Evolutionary conservation across 1,140 invertebrate species (phyloP), one percentile per base, ranked within the genome.

Genomic region (Chironomus tepperi): DNA sequence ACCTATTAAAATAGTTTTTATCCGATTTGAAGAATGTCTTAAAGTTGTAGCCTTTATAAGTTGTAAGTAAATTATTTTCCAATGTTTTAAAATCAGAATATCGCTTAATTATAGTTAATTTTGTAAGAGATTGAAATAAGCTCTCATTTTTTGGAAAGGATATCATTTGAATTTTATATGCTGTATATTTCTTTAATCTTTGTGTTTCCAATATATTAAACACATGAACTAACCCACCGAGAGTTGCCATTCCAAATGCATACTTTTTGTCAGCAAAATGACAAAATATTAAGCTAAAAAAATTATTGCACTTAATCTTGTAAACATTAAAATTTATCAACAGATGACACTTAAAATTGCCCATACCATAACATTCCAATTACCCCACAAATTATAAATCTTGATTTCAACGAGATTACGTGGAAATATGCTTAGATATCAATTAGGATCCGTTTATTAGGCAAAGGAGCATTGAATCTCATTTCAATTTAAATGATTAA

Each of bases 31-130:
- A 70, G 65, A 19, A 70, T 21, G 3, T 18, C 18, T 70, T 70
- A 18, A 70, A 21, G 18, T 70, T 70, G 10, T 70, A 70, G 16
- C 19, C 9, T 16, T 70, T 70, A 19, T 70, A 70, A 70, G 18
- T 21, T 19, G 16, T 70, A 21, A 18, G 16, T 19, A 70, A 19
- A 19, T 21, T 16, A 70, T 70, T 70, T 21, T 70, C 65, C 7
- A 70, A 12, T 16, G 3, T 70, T 10, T 70, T 70, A 70, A 70
- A 70, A 70, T 70, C 65, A 7, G 65, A 70, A 70, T 70, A 70
- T 1, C 65, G 16, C 10, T 70, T 70, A 5, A 9, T 19, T 8
- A 70, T 18, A 18, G 9, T 19, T 70, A 70, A 19, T 70, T 70
- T 70, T 19, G 65, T 70, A 18, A 70, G 19, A 12, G n/a, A 70